phyloP scores from a whole-genome alignment of 2,888 invertebrate species.

The Mechanitis mazaeus region DNA sequence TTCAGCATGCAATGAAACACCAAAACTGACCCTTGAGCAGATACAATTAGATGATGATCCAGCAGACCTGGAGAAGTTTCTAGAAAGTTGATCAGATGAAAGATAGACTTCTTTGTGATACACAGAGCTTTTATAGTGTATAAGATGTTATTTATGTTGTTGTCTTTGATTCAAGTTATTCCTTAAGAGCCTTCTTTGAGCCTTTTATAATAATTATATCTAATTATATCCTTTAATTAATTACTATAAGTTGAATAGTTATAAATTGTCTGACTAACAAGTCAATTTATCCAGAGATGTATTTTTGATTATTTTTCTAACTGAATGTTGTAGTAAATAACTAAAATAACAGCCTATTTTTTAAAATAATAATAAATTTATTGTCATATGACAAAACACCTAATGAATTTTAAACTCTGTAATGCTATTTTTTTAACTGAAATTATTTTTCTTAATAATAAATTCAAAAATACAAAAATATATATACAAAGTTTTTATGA shows the following conservation, averaged over 20 bases:
- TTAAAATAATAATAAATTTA: conserved; percentile 55
- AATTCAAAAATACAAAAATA: conserved; percentile 61
- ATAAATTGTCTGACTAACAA: conserved; percentile 7
- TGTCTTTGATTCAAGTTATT: conserved; percentile 32
- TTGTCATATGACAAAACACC: conserved; percentile 46
- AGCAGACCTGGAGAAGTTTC: conserved; percentile 60
- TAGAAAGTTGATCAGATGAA: conserved; percentile 54
- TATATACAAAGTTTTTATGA: conserved; percentile 72
- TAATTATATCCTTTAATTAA: conserved; percentile 1
- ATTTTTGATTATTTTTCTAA: conserved; percentile 3
- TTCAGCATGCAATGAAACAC: conserved; percentile 45
- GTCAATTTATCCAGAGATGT: conserved; percentile 2
- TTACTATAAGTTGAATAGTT: not conserved
- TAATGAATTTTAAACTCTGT: conserved; percentile 47
- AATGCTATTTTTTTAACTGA: conserved; percentile 48
- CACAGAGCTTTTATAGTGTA: conserved; percentile 46
- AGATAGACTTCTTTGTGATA: conserved; percentile 28
- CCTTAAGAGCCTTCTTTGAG: conserved; percentile 4
- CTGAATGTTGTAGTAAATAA: conserved; percentile 7
- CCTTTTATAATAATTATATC: conserved; percentile 15
- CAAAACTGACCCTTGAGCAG: conserved; percentile 58
- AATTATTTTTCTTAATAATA: conserved; percentile 54
- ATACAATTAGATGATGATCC: conserved; percentile 60
- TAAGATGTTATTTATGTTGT: conserved; percentile 38
- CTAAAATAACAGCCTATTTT: conserved; percentile 43